These are phyloP conservation scores for Condylostylus longicornis DNA, from an alignment of 1,140 invertebrate species.

Conservation along the genomic window DNA sequence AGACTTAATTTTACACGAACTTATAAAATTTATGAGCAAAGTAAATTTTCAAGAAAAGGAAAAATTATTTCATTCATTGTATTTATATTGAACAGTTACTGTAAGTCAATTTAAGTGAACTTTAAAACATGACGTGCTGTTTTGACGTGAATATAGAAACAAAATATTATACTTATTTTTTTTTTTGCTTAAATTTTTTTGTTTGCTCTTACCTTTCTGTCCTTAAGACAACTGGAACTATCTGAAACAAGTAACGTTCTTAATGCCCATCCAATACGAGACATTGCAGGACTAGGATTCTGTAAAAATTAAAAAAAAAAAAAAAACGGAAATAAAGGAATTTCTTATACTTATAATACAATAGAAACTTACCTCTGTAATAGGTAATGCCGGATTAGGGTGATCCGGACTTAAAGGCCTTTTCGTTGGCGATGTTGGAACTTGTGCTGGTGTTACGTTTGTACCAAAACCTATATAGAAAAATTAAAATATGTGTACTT, in stretches of 20 bases:
- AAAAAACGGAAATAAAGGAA: not conserved
- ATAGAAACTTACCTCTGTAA: slow-evolving; percentile 37
- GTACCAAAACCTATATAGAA: slow-evolving; percentile 39
- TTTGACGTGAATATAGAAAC: too few species aligned
- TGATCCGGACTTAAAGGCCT: slow-evolving; percentile 40
- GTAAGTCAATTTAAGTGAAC: too few species aligned
- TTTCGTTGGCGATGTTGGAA: slow-evolving; percentile 33
- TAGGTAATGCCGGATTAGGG: slow-evolving; percentile 42
- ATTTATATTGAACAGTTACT: too few species aligned
- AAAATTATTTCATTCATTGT: too few species aligned
- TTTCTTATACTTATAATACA: not conserved
- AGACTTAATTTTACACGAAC: too few species aligned
- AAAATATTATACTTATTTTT: too few species aligned
- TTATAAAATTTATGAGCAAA: too few species aligned
- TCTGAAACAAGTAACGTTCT: slow-evolving; percentile 50
- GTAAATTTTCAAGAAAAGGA: too few species aligned
- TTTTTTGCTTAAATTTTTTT: too few species aligned
- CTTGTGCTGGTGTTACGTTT: slow-evolving; percentile 25
- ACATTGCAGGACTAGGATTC: slow-evolving; percentile 47
- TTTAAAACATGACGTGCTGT: too few species aligned
- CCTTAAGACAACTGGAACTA: slow-evolving; percentile 42
- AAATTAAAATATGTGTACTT: too few species aligned
- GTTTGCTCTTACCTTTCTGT: slow-evolving; percentile 34
- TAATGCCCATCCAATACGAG: slow-evolving; percentile 51
- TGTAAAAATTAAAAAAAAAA: slow-evolving; percentile 17